Percentiles rank a stretch among this genome's conserved stretches.
Evolutionary conservation across 2,113 vertebrate species (phyloP).

Genomic region (Prietella phreatophila): DNA sequence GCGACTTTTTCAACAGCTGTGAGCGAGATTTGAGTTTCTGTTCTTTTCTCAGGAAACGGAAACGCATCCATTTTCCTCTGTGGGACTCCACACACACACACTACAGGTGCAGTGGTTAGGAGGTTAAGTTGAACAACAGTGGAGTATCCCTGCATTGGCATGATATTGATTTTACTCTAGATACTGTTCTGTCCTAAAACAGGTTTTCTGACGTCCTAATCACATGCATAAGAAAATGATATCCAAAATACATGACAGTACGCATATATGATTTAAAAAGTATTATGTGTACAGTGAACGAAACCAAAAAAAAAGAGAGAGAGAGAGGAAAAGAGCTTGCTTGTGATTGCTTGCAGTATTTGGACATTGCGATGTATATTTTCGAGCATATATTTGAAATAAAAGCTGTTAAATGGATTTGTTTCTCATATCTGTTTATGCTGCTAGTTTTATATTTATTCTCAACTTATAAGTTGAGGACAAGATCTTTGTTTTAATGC

Average conservation of each 20-base stretch:
- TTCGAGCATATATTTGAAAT: conserved; percentile 62
- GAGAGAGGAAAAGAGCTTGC: not conserved
- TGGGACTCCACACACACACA: not conserved
- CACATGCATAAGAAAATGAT: not conserved
- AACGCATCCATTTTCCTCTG: not conserved
- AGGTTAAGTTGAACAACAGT: not conserved
- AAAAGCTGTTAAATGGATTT: conserved; percentile 54
- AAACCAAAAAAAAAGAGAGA: not conserved
- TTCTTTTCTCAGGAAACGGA: not conserved
- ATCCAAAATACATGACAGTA: not conserved
- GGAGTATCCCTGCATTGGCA: not conserved
- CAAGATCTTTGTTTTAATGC: no score
- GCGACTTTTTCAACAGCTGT: not conserved
- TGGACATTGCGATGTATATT: not conserved
- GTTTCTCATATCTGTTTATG: not conserved
- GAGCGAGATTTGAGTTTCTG: not conserved
- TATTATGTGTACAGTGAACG: not conserved
- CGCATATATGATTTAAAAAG: not conserved
- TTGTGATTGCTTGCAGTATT: not conserved
- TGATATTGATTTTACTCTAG: not conserved
- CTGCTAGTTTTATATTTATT: not conserved
- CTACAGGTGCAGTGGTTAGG: not conserved
- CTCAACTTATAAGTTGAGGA: not conserved
- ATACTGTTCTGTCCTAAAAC: not conserved
- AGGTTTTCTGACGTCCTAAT: not conserved